Evolutionary conservation across 1,140 invertebrate species (phyloP).

Genomic region (Drosophila nebulosa): DNA sequence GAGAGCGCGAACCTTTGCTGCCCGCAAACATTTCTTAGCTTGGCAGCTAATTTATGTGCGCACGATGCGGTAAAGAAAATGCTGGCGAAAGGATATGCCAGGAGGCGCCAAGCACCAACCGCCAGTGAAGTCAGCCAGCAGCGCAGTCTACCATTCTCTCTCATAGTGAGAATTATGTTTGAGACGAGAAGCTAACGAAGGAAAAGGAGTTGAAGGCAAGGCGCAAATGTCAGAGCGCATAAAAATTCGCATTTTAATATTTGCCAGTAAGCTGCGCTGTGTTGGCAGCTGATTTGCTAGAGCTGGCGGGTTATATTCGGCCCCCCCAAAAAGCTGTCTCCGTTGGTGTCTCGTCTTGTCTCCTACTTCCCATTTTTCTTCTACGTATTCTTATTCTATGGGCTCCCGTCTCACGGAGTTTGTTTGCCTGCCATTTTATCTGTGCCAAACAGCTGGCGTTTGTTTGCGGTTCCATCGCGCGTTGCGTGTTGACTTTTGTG

Average conservation of each 20-base stretch:
- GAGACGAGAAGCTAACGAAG: background rate
- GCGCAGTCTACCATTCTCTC: conserved; percentile 25
- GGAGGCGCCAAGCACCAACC: conserved; percentile 7
- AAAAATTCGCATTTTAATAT: conserved; percentile 80
- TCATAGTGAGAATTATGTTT: conserved; percentile 65
- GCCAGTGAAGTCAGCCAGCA: too few relatives aligned
- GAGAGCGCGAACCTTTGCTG: conserved; percentile 60
- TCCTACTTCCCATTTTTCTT: too few relatives aligned
- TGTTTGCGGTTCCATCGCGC: conserved; percentile 73
- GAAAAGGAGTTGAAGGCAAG: conserved; percentile 9
- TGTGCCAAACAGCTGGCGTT: conserved; percentile 73
- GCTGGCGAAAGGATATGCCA: conserved; percentile 67
- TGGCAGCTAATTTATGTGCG: conserved; percentile 79
- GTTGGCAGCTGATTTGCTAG: conserved; percentile 71
- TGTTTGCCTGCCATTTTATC: conserved; percentile 75
- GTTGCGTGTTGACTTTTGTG: conserved; percentile 76
- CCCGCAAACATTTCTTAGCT: conserved; percentile 71
- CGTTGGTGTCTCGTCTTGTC: conserved; percentile 3
- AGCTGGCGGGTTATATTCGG: background rate
- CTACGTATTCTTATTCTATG: too few relatives aligned
- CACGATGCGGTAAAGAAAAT: conserved; percentile 68
- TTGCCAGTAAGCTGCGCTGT: conserved; percentile 69
- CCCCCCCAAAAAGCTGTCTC: background rate
- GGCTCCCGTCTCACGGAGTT: conserved; percentile 12
- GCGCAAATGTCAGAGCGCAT: conserved; percentile 70